phyloP scores from a whole-genome alignment of 2,797 vertebrate species.

The Morelia viridis region DNA sequence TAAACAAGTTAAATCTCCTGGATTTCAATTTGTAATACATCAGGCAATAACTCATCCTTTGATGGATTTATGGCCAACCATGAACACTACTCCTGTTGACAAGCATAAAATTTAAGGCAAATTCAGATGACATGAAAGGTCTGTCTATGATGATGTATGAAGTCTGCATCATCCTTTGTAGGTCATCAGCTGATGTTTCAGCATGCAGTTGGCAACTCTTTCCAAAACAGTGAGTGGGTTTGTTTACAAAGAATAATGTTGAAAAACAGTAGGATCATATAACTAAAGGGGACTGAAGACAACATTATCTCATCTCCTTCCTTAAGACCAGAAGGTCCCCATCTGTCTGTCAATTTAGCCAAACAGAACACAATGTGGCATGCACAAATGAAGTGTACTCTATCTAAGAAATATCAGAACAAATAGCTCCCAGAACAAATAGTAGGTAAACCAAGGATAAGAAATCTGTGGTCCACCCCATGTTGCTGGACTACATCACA shows the following conservation, averaged over 20 bases:
- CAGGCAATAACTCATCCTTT: not conserved
- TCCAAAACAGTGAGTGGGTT: not conserved
- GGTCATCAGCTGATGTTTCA: not conserved
- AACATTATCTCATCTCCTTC: not conserved
- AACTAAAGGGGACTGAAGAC: not conserved
- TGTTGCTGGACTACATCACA: not conserved
- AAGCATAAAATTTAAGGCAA: not conserved
- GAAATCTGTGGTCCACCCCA: not conserved
- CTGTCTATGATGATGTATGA: not conserved
- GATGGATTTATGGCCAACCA: not conserved
- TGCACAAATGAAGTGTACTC: not conserved
- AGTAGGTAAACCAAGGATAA: not conserved
- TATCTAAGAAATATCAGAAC: not conserved
- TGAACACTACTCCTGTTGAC: not conserved
- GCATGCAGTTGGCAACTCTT: not conserved
- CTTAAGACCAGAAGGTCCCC: not conserved
- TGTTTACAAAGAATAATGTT: not conserved
- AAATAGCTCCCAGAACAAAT: not conserved
- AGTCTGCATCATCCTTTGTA: not conserved
- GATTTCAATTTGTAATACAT: not conserved
- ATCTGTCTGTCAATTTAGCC: not conserved
- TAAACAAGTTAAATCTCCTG: not conserved
- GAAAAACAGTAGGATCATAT: not conserved
- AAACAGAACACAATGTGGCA: not conserved
- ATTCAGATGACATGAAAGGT: not conserved